Conservation (phyloP, 1,140 invertebrate genomes). For the Bradynema listronoti region DNA sequence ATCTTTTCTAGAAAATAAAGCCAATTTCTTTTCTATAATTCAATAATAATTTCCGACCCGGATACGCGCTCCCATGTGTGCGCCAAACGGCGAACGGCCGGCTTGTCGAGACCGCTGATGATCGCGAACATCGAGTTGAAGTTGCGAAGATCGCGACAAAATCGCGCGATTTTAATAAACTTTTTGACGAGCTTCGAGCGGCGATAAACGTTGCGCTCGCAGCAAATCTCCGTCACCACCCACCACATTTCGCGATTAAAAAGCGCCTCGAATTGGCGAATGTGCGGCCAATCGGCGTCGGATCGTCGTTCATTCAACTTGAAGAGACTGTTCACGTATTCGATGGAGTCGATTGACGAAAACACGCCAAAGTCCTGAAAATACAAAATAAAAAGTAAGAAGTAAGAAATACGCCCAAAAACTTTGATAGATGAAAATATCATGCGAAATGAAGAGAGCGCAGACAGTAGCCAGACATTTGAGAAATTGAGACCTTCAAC, state of each 20-base stretch:
- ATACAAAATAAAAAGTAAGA: constrained; percentile 69
- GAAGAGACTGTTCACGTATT: constrained; percentile 95
- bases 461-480: too few species aligned
- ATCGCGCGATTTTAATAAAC: constrained; percentile 87
- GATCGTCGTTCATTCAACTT: constrained; percentile 64
- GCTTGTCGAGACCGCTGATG: constrained; percentile 87
- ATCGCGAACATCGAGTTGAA: constrained; percentile 99
- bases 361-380: constrained; percentile 90
- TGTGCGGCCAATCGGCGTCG: constrained; percentile 81
- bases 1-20: constrained; percentile 5
- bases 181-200: constrained; percentile 84
- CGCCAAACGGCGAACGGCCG: constrained; percentile 58
- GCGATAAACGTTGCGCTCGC: constrained; percentile 65
- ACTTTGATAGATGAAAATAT: too few species aligned
- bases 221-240: constrained; percentile 95
- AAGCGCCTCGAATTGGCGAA: constrained; percentile 84
- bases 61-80: constrained; percentile 96
- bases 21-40: not conserved
- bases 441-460: too few species aligned
- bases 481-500: constrained; percentile 90
- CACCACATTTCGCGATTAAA: constrained; percentile 99
- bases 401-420: constrained; percentile 88
- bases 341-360: constrained; percentile 90
- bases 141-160: constrained; percentile 97
- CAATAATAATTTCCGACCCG: constrained; percentile 59